Evolutionary conservation across 2,113 vertebrate species (phyloP), one percentile per base, ranked within the genome.

Genomic region (Zootoca vivipara): DNA sequence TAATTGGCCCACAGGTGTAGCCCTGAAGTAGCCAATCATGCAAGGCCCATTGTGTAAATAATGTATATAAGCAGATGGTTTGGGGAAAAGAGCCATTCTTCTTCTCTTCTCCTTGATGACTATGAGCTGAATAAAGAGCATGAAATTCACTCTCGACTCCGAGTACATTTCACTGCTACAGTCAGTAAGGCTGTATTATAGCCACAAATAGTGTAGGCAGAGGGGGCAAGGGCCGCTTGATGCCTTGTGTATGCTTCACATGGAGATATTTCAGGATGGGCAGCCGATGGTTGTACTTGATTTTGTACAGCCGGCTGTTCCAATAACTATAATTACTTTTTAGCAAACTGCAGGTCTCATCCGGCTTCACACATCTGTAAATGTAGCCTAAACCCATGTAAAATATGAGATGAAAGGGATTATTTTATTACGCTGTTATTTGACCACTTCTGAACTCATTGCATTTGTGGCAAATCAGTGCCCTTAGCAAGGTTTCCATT

Each of bases 391-490:
- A 94, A 77, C 42, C 77, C 88, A 91, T 93, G 90, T 93, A 94
- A 94, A 94, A 87, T 93, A 91, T 85, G 87, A 93, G 95, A 95
- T 94, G 92, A 94, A 96, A 95, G 91, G 90, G 80, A 93, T 93
- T 86, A 90, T 92, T 93, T 95, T 92, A 95, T 94, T 93, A 91
- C 90, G 93, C 77, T 92, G 91, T 92, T 90, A 70, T 95, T 89
- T 94, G 95, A 92, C 92, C 4, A 3, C 79, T 84, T 92, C 92
- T 94, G 91, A 95, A 91, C 91, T 93, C 85, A 30, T 83, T 0
- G 0, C 15, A 1, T 69, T 92, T 81, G 1, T 90, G 90, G 89
- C 87, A 94, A 94, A 91, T 94, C 93, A 81, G 87, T 20, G 89
- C 92, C 92, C 93, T 91, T 18, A 91, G 95, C 84, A 85, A 91